Evolutionary conservation across 92 coral and sea anemone genomes (phyloP).

Genomic region (Desmophyllum pertusum): DNA sequence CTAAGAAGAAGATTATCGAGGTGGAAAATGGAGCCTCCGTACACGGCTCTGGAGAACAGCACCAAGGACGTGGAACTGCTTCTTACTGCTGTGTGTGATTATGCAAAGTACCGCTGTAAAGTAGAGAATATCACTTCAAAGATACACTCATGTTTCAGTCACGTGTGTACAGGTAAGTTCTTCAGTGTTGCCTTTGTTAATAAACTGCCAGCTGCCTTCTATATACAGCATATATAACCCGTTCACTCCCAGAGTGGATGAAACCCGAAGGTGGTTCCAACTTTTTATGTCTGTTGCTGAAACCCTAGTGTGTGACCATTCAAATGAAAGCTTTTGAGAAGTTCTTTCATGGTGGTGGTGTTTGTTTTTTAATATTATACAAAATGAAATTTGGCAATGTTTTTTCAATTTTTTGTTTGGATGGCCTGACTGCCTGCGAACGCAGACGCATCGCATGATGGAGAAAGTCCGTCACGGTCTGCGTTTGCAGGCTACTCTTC

Average conservation of each 20-base stretch:
- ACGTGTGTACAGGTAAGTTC: conserved; percentile 85
- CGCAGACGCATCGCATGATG: no score
- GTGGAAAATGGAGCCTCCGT: conserved; percentile 95
- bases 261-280: neutral
- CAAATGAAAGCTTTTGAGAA: no score
- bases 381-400: no score
- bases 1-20: conserved; percentile 91
- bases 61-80: conserved; percentile 81
- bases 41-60: conserved; percentile 82
- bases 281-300: neutral
- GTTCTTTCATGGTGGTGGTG: no score
- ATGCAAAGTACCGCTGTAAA: conserved; percentile 79
- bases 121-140: conserved; percentile 82
- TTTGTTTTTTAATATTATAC: no score
- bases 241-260: neutral
- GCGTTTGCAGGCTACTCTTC: no score
- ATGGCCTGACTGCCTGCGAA: no score
- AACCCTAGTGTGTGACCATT: neutral
- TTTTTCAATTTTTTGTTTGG: no score
- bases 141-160: conserved; percentile 98
- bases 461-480: no score
- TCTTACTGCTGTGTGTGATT: conserved; percentile 86
- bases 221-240: neutral
- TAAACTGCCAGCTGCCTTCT: no score
- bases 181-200: neutral